Percentiles rank a stretch among this genome's conserved stretches.
These are phyloP conservation scores for Pseudochromis fuscus DNA, from an alignment of 2,797 vertebrate species.

Conservation along the genomic window DNA sequence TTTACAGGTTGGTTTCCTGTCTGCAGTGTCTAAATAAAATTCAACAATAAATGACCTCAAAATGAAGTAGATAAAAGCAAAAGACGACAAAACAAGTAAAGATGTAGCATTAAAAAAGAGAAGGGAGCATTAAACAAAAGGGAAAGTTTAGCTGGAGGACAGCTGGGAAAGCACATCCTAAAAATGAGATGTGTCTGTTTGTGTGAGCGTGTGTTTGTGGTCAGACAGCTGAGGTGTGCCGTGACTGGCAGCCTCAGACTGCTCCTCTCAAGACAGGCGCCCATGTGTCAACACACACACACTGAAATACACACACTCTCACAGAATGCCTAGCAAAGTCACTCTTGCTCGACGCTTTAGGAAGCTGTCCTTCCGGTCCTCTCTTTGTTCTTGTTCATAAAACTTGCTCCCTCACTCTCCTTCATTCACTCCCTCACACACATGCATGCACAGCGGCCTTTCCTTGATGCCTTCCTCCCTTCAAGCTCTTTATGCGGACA, in stretches of 20 bases:
- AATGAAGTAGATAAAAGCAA: neutral
- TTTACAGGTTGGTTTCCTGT: too few species aligned
- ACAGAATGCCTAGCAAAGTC: slow-evolving; percentile 24
- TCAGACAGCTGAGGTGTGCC: slow-evolving; percentile 62
- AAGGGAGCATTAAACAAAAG: neutral
- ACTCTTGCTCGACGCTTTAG: slow-evolving; percentile 29
- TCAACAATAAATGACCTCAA: neutral
- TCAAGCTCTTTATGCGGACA: slow-evolving; percentile 28
- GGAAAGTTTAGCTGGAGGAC: slow-evolving; percentile 6
- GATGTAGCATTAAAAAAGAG: slow-evolving; percentile 4
- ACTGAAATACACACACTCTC: slow-evolving; percentile 28
- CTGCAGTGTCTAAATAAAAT: too few species aligned
- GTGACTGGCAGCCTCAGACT: slow-evolving; percentile 65
- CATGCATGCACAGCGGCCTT: slow-evolving; percentile 17
- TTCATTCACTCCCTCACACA: slow-evolving; percentile 21
- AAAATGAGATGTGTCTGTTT: slow-evolving; percentile 5
- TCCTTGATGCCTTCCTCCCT: slow-evolving; percentile 37
- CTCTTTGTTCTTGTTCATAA: slow-evolving; percentile 39
- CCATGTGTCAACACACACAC: slow-evolving; percentile 24
- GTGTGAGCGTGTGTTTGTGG: slow-evolving; percentile 29
- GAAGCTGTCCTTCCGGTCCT: slow-evolving; percentile 36
- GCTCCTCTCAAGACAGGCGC: slow-evolving; percentile 18
- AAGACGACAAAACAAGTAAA: neutral
- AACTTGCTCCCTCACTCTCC: slow-evolving; percentile 13
- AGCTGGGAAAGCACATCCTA: neutral